Base-by-base conservation (phyloP, 2,797 vertebrate genomes). In the Tenualosa thibaudeaui region DNA sequence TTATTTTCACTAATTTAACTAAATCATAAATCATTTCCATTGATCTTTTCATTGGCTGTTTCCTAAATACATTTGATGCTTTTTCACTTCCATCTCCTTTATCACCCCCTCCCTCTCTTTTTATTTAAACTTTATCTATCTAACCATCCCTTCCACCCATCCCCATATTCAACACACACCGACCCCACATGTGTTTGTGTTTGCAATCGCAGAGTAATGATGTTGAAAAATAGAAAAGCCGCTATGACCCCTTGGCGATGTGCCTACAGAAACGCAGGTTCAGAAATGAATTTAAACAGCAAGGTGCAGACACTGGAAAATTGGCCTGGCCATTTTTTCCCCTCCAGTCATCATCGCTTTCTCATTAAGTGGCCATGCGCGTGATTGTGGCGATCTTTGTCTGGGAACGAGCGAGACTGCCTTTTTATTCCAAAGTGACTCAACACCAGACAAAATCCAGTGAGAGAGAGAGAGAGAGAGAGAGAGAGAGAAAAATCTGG, bases 221-320 rank as follows among this genome's bases (percentile, higher is more conserved):
- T 12, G 3, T 1, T 65, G 62, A 65, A 24, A 65, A 65, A 65
- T 24, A 62, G n/a, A 26, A 65, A 24, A 3, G 62, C 7, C 24
- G 13, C 3, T 65, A 12, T 31, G 24, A 2, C 62, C 24, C n/a
- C 62, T 65, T 26, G 62, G 62, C 62, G 7, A 0, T 31, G 62
- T 12, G 8, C 24, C 24, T 31, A 31, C 68, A 43, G 31, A 75
- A 7, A 75, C 13, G 13, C 2, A 43, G 37, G 40, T 43, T 78
- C 71, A 46, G 54, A 85, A 85, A 87, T 87, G 82, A 87, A 83
- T 82, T 82, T 84, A 68, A 85, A 53, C 68, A 85, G 54, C 81
- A 85, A 85, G 82, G 81, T 81, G 83, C 86, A 87, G 84, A 83
- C 65, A 85, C 83, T 85, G 86, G 84, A 87, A 85, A 87, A 87